Conservation (phyloP, 1,140 invertebrate genomes). For the Dufourea novaeangliae region DNA sequence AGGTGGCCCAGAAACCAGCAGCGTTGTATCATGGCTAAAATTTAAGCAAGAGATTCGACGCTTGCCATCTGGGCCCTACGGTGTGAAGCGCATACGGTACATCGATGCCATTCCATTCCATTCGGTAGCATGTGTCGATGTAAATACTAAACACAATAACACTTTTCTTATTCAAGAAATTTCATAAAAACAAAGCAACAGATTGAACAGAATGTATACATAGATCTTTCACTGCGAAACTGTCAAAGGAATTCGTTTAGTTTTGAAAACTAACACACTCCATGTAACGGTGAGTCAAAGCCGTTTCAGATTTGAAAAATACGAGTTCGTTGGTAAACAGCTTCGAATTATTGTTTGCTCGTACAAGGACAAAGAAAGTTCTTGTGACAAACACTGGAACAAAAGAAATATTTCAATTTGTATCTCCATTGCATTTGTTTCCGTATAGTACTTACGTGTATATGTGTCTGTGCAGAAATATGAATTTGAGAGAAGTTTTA, state of each 20-base stretch:
- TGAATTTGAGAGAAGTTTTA: neutral
- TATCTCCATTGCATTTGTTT: neutral
- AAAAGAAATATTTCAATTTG: neutral
- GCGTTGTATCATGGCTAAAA: constrained; percentile 70
- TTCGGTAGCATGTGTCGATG: neutral
- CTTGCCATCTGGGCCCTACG: constrained; percentile 76
- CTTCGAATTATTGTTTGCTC: neutral
- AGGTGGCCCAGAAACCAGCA: constrained; percentile 70
- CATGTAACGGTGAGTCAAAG: too few relatives aligned
- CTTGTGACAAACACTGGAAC: neutral
- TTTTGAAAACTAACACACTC: neutral
- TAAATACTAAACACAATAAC: constrained; percentile 21
- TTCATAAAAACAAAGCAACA: neutral
- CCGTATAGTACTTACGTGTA: neutral
- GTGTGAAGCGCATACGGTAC: constrained; percentile 69
- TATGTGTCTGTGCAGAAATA: neutral
- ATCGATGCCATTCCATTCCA: constrained; percentile 37
- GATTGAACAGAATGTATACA: neutral
- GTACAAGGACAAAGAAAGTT: neutral
- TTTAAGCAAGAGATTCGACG: constrained; percentile 72
- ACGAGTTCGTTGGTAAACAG: neutral
- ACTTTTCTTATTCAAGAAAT: constrained; percentile 23
- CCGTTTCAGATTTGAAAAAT: too few relatives aligned
- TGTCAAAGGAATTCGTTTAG: neutral
- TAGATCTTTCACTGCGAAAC: neutral